phyloP scores from a whole-genome alignment of 2,797 vertebrate genomes.

The Brotula barbata region DNA sequence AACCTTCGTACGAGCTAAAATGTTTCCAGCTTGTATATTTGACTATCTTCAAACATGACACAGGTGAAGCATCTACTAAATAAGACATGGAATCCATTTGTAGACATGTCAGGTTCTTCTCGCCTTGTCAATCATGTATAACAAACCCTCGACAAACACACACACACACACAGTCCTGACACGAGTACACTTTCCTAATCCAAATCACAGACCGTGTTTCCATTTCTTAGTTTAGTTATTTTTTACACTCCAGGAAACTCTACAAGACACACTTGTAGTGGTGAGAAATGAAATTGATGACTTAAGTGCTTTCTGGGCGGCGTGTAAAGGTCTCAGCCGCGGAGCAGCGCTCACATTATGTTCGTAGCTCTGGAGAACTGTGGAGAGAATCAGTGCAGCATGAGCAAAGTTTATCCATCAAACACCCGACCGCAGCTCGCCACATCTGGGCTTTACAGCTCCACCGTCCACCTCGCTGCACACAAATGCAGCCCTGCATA shows the following conservation, averaged over 20 bases:
- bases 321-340: conserved; percentile 34
- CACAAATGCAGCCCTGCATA: conserved; percentile 40
- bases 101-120: too few species aligned
- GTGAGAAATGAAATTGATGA: conserved; percentile 47
- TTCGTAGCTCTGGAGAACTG: conserved; percentile 29
- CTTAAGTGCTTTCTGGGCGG: conserved; percentile 31
- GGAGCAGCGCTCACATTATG: conserved; percentile 34
- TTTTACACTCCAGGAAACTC: conserved; percentile 13
- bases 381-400: conserved; percentile 20
- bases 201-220: conserved; percentile 7
- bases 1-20: too few species aligned
- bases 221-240: conserved; percentile 9
- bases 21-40: too few species aligned
- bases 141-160: too few species aligned
- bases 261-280: conserved; percentile 1
- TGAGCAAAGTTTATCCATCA: conserved; percentile 24
- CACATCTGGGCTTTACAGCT: conserved; percentile 20
- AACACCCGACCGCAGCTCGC: conserved; percentile 23
- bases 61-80: neutral
- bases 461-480: conserved; percentile 9
- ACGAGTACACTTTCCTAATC: neutral
- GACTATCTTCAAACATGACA: too few species aligned
- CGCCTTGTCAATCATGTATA: too few species aligned
- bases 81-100: conserved; percentile 3
- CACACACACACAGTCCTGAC: neutral